A percentile compares a stretch with the other conserved stretches of the same genome.
These are phyloP conservation scores for Triplophysa dalaica DNA, from an alignment of 2,113 vertebrate species.

Conservation along the genomic window DNA sequence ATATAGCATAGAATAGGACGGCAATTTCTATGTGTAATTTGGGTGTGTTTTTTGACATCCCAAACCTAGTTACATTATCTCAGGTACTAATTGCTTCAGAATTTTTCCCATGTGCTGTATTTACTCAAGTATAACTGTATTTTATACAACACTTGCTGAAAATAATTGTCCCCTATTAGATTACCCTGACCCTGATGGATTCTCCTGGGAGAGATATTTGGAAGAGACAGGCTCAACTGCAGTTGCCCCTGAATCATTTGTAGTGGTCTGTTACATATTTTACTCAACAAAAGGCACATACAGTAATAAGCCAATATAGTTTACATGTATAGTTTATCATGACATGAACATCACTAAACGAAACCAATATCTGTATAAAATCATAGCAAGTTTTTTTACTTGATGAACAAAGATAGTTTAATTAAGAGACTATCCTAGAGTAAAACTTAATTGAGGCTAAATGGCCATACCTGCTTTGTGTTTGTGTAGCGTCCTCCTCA, in stretches of 20 bases:
- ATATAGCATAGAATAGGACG: no score
- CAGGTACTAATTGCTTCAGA: no score
- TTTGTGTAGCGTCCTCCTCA: conserved; percentile 81
- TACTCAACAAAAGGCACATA: background rate
- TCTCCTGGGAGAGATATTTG: conserved; percentile 93
- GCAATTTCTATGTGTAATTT: no score
- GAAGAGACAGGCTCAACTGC: conserved; percentile 88
- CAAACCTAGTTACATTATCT: no score
- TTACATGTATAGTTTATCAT: background rate
- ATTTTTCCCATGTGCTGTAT: no score
- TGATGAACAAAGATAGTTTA: background rate
- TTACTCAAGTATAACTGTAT: no score
- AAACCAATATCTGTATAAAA: background rate
- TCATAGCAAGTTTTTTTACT: background rate
- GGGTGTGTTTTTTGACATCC: no score
- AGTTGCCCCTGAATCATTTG: conserved; percentile 87
- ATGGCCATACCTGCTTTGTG: background rate
- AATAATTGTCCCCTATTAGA: conserved; percentile 68
- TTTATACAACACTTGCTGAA: background rate
- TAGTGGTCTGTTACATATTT: conserved; percentile 76
- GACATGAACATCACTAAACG: background rate
- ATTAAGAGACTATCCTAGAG: background rate
- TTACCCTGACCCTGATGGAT: conserved; percentile 89
- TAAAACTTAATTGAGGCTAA: background rate
- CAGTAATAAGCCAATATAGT: no score